Evolutionary conservation across 2,113 vertebrate species (phyloP), one percentile per base, ranked within the genome.

Genomic region (Ptyas mucosa): DNA sequence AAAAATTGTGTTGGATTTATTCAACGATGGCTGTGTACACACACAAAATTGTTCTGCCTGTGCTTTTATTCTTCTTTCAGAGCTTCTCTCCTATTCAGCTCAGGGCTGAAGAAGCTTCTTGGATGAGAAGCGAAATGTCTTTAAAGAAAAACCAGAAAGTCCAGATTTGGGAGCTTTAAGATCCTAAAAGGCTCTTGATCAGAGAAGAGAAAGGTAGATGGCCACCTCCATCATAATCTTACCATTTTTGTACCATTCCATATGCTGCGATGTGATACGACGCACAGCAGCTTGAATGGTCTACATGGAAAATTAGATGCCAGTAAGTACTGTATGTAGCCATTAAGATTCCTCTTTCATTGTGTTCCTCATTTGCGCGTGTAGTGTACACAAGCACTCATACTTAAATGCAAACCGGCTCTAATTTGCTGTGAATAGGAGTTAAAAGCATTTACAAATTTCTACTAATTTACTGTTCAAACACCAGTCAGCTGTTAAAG

Each of bases 381-480:
- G 75, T 90, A 86, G 88, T 53, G 92, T 46, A 90, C 46, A 86
- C 88, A 93, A 20, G 54, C 89, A 64, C 54, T 87, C 64, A 64
- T 29, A 87, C 81, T 90, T 52, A 64, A 90, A 88, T 53, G 58
- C 57, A 92, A 90, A 81, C 52, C 2, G 49, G 85, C 53, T 75
- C 88, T 94, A 92, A 94, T 92, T 90, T 92, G 61, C 85, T 85
- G 89, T 88, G 88, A 87, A 90, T 91, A 69, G 53, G 46, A 93
- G 81, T 89, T 94, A 94, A 92, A 94, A 91, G 91, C 92, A 64
- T 92, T 88, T 0, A 1, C 69, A 92, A 0, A 0, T 93, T 91
- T 92, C 51, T 81, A 93, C 90, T 95, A 20, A 96, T 95, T 96
- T 96, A 89, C 94, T 92, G 85, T 94, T 96, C 94, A 96, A 96